Conservation (phyloP, 2,888 invertebrate genomes). For the Oscheius sp. region DNA sequence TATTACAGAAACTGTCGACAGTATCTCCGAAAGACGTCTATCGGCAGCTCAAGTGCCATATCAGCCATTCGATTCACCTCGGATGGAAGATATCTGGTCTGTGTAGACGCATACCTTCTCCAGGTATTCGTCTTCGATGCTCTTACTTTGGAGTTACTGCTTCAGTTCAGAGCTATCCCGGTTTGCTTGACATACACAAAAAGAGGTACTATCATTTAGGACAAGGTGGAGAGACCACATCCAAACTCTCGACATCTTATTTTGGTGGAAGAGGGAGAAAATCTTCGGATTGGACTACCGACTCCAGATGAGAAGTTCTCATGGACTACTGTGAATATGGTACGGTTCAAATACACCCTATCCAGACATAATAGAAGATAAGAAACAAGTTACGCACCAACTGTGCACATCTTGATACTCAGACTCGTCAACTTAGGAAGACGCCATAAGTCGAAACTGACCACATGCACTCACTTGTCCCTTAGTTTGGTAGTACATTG, state of each 20-base stretch:
- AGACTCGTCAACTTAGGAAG: no score
- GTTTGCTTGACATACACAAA: not conserved
- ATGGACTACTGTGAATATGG: constrained; percentile 20
- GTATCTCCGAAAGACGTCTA: not conserved
- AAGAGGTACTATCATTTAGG: not conserved
- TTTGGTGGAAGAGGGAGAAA: constrained; percentile 22
- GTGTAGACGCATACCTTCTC: not conserved
- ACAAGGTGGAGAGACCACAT: constrained; percentile 7
- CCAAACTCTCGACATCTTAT: constrained; percentile 13
- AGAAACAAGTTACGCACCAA: no score
- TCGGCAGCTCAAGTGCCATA: not conserved
- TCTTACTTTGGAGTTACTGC: not conserved
- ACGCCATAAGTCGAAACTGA: no score
- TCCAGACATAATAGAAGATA: no score
- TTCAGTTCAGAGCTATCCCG: not conserved
- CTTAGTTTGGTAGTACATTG: no score
- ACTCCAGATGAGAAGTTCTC: not conserved
- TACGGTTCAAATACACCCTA: not conserved
- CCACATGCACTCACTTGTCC: no score
- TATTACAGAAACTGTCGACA: not conserved
- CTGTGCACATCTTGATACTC: no score
- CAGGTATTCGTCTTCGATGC: constrained; percentile 14
- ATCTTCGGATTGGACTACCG: constrained; percentile 17
- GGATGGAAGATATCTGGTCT: constrained; percentile 19
- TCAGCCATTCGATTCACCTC: constrained; percentile 21